Conservation (phyloP, 2,113 vertebrate species). For the Notarius quadriscutis region DNA sequence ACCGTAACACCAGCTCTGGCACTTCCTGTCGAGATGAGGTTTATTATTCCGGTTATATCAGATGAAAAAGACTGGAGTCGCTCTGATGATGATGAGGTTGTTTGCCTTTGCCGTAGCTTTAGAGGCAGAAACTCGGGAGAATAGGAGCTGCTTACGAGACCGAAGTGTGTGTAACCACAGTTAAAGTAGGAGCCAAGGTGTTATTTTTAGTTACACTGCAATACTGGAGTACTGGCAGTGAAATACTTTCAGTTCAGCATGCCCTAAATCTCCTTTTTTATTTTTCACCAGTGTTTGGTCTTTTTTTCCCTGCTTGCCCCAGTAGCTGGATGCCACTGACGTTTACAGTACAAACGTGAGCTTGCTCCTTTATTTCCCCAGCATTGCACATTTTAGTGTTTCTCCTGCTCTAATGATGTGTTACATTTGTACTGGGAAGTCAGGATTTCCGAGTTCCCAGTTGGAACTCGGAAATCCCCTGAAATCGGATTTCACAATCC, state of each 20-base stretch:
- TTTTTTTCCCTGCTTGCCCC: not conserved
- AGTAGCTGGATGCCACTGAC: not conserved
- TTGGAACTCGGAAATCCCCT: too few species aligned
- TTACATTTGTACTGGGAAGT: too few species aligned
- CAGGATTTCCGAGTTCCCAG: too few species aligned
- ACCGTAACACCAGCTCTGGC: not conserved
- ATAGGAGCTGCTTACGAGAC: not conserved
- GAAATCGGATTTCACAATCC: too few species aligned
- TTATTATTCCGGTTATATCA: not conserved
- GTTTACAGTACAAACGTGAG: not conserved
- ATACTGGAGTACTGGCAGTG: not conserved
- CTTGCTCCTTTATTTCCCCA: not conserved
- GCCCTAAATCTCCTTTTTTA: not conserved
- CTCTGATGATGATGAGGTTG: not conserved
- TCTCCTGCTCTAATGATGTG: not conserved
- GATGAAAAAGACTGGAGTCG: not conserved
- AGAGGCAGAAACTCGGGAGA: not conserved
- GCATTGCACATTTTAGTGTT: too few species aligned
- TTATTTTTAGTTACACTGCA: slow-evolving; percentile 5
- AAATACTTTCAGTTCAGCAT: not conserved
- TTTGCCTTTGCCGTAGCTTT: not conserved
- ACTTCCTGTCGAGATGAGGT: not conserved
- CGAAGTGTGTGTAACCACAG: not conserved
- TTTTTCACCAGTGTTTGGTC: not conserved
- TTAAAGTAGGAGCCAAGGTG: not conserved